Evolutionary conservation across 1,140 invertebrate species (phyloP).

Genomic region (Macrobrachium rosenbergii): DNA sequence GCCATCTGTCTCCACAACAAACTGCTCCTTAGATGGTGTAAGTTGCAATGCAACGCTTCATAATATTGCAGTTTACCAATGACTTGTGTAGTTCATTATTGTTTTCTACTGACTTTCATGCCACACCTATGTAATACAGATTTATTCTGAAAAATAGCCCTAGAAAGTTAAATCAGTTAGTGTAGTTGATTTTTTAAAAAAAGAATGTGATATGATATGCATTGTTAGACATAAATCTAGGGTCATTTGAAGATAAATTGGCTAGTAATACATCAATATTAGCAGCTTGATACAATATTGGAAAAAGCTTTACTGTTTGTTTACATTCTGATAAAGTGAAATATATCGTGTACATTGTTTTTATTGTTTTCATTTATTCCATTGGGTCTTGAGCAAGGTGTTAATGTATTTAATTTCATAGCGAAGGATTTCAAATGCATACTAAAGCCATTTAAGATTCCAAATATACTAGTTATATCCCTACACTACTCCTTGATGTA

Average conservation of each 20-base stretch:
- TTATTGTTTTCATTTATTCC: background rate
- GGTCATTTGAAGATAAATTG: constrained; percentile 55
- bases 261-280: constrained; percentile 56
- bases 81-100: constrained; percentile 38
- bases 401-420: no score
- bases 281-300: constrained; percentile 52
- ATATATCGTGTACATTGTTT: constrained; percentile 52
- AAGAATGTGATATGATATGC: constrained; percentile 36
- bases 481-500: no score
- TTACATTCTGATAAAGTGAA: constrained; percentile 42
- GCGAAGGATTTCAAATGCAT: no score
- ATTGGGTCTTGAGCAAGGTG: no score
- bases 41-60: constrained; percentile 53
- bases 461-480: no score
- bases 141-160: constrained; percentile 27
- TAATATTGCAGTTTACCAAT: constrained; percentile 56
- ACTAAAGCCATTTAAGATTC: no score
- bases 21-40: constrained; percentile 41
- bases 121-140: constrained; percentile 38
- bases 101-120: constrained; percentile 53
- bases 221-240: constrained; percentile 49
- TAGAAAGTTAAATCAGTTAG: constrained; percentile 18
- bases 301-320: constrained; percentile 47
- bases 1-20: constrained; percentile 5
- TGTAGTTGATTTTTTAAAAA: constrained; percentile 30